A percentile compares a stretch with the other conserved stretches of the same genome.
phyloP scores from a whole-genome alignment of 2,888 invertebrate species.

The Agrotis ipsilon region DNA sequence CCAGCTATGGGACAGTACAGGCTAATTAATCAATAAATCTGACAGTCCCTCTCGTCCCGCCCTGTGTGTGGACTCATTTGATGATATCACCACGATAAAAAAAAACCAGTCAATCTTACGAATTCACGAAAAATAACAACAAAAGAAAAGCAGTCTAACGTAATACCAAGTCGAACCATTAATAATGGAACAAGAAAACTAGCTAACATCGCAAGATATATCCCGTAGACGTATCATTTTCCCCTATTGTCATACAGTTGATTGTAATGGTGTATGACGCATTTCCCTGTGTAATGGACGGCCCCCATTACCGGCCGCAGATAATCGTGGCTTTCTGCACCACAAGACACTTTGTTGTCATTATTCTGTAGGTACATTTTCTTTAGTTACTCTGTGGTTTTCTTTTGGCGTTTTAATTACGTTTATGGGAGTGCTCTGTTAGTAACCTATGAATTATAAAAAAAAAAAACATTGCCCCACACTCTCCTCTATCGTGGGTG shows the following conservation, averaged over 20 bases:
- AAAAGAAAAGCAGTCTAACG: too few species aligned
- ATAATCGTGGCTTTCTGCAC: slow-evolving; percentile 34
- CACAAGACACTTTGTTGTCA: slow-evolving; percentile 15
- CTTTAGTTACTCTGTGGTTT: slow-evolving; percentile 12
- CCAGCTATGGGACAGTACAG: too few species aligned
- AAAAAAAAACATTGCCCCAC: too few species aligned
- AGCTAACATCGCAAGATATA: not conserved
- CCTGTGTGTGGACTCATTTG: too few species aligned
- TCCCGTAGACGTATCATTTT: slow-evolving; percentile 18
- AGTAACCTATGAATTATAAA: too few species aligned
- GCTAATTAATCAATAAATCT: too few species aligned
- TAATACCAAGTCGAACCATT: not conserved
- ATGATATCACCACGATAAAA: too few species aligned
- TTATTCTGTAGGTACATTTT: slow-evolving; percentile 16
- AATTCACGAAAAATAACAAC: too few species aligned
- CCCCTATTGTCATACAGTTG: slow-evolving; percentile 15
- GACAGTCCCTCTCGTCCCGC: too few species aligned
- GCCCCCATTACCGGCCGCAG: slow-evolving; percentile 40
- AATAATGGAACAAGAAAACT: not conserved
- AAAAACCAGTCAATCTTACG: too few species aligned
- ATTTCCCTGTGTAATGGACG: slow-evolving; percentile 49
- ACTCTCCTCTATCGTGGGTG: too few species aligned
- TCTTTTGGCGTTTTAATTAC: not conserved
- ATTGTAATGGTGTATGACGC: slow-evolving; percentile 39
- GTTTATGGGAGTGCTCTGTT: too few species aligned